Conservation (phyloP, 53 echinoderm and acorn worm genomes). For the Temnopleurus reevesii region DNA sequence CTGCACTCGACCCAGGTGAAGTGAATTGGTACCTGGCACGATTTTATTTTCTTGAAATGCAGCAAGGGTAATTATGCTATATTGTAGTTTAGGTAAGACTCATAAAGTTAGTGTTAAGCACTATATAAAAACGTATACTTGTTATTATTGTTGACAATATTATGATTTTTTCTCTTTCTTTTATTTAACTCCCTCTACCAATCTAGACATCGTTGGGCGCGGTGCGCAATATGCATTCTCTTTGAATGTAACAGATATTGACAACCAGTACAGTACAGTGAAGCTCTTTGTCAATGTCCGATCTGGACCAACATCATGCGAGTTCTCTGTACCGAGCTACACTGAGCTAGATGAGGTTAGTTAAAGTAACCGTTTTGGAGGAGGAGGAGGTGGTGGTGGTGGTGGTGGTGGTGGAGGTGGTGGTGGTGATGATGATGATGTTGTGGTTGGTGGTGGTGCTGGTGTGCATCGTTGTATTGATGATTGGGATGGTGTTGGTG, state of each 20-base stretch:
- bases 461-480: no score
- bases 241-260: slow-evolving; percentile 62
- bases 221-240: slow-evolving; percentile 76
- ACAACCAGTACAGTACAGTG: slow-evolving; percentile 66
- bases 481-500: background rate
- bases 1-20: no score
- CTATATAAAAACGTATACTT: no score
- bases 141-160: no score
- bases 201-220: slow-evolving; percentile 67
- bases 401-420: background rate
- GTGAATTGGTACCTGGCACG: no score
- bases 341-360: slow-evolving; percentile 77
- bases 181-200: no score
- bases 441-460: background rate
- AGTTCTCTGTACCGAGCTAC: slow-evolving; percentile 68
- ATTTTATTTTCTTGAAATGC: no score
- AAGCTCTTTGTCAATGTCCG: slow-evolving; percentile 69
- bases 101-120: no score
- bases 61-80: no score
- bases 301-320: slow-evolving; percentile 86
- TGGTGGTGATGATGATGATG: background rate
- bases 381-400: background rate
- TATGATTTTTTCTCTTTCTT: no score
- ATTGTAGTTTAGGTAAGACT: no score
- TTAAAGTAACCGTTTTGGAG: background rate